These are phyloP conservation scores for Anthrax anthrax DNA, from an alignment of 2,888 invertebrate species.

Conservation along the genomic window DNA sequence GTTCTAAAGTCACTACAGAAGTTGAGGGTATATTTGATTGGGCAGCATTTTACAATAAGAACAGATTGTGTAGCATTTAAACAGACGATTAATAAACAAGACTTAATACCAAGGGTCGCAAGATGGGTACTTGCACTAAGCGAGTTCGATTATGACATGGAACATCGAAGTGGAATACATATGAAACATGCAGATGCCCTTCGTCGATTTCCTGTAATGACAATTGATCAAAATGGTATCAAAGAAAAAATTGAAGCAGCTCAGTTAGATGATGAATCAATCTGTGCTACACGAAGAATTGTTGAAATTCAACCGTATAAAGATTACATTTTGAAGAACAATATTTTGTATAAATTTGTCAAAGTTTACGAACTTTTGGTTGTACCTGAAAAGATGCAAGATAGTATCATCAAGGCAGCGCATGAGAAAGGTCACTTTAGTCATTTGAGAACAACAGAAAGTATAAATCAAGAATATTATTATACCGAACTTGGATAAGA, in stretches of 20 bases:
- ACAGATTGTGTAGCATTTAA: slow-evolving; percentile 13
- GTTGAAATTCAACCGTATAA: too few relatives aligned
- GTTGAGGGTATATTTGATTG: slow-evolving; percentile 5
- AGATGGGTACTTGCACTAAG: slow-evolving; percentile 14
- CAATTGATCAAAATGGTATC: not conserved
- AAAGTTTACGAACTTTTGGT: too few relatives aligned
- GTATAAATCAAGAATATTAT: too few relatives aligned
- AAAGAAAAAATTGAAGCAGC: slow-evolving; percentile 3
- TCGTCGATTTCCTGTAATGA: slow-evolving; percentile 12
- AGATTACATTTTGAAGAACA: too few relatives aligned
- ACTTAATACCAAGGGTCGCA: slow-evolving; percentile 11
- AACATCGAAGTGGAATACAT: slow-evolving; percentile 11
- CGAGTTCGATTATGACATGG: slow-evolving; percentile 15
- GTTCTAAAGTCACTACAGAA: slow-evolving; percentile 1
- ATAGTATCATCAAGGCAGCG: too few relatives aligned
- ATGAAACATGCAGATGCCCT: slow-evolving; percentile 16
- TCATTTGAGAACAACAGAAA: not conserved
- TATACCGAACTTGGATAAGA: too few relatives aligned
- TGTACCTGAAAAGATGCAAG: too few relatives aligned
- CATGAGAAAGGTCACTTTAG: slow-evolving; percentile 7
- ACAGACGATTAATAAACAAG: slow-evolving; percentile 11
- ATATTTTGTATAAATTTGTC: too few relatives aligned
- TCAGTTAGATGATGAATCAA: slow-evolving; percentile 7
- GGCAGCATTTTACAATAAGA: slow-evolving; percentile 11
- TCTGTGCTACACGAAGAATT: too few relatives aligned